Evolutionary conservation across 2,888 invertebrate genomes (phyloP).

Genomic region (Mesopsocus fuscifrons): DNA sequence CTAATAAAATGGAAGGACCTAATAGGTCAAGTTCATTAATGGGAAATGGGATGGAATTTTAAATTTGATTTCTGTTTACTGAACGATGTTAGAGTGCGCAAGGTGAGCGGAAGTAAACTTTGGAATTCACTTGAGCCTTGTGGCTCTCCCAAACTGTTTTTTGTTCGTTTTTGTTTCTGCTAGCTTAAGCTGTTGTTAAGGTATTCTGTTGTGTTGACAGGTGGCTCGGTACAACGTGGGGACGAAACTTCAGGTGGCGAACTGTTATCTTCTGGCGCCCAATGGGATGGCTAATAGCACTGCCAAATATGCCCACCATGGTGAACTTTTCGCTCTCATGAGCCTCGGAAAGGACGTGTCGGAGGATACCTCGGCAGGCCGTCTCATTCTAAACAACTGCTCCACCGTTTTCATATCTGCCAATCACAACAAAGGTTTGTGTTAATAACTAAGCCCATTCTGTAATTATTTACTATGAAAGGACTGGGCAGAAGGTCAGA

Average conservation of each 20-base stretch:
- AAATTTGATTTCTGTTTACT: too few species aligned
- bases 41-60: too few species aligned
- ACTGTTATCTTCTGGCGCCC: constrained; percentile 47
- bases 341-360: constrained; percentile 52
- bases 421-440: constrained; percentile 8
- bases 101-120: too few species aligned
- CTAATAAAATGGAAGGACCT: too few species aligned
- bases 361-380: constrained; percentile 64
- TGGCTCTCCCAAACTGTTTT: too few species aligned
- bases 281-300: constrained; percentile 46
- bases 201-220: too few species aligned
- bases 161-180: not conserved
- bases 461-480: constrained; percentile 7
- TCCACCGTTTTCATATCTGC: constrained; percentile 42
- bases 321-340: constrained; percentile 57
- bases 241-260: constrained; percentile 38
- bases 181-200: too few species aligned
- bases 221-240: constrained; percentile 48
- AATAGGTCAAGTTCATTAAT: too few species aligned
- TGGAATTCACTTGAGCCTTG: too few species aligned
- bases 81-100: too few species aligned
- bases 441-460: too few species aligned
- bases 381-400: constrained; percentile 57
- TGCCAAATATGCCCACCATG: constrained; percentile 54
- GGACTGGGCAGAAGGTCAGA: constrained; percentile 11